Evolutionary conservation across 2,113 vertebrate species (phyloP), one percentile per base, ranked within the genome.

Genomic region (Cheilinus undulatus): DNA sequence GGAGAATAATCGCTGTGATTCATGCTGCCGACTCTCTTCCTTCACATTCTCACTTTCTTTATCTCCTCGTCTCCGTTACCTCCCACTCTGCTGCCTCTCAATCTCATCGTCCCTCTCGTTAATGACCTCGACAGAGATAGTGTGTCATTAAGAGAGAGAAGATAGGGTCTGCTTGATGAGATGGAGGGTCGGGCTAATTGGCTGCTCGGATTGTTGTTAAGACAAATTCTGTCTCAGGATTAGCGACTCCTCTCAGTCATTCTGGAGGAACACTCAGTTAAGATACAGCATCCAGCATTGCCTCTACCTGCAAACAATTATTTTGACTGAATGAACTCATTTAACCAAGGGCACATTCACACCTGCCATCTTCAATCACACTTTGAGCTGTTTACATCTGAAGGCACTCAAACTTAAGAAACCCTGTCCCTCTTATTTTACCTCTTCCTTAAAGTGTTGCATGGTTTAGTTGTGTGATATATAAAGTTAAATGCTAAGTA

Each of bases 1-100:
- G 20, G 67, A 53, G 73, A 78, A 73, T 73, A 78, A 80, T 76
- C 64, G 78, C 66, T 75, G 53, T 69, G 60, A 80, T 65, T 54
- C 48, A 57, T 61, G 53, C 13, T 0, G 26, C 53, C 53, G 14
- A 14, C 52, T 38, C 46, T 26, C 12, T 13, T 61, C 20, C 23
- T 36, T 23, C 20, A 5, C 46, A 24, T n/a, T 80, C 73, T 71
- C 20, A 50, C 17, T 52, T 62, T 59, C 34, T 65, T 76, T 61
- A 66, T 81, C 49, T 71, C 43, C 14, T 49, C 22, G 11, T 34
- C 43, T 36, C 38, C 1, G 0, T 38, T 1, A 26, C 48, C 17
- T 64, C 20, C 30, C 30, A 22, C 45, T 32, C 62, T 71, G 17
- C 49, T 26, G 54, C 40, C 30, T 48, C 61, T 50, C n/a, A 0